Conservation (phyloP, 1,140 invertebrate species). For the Sitodiplosis mosellana region DNA sequence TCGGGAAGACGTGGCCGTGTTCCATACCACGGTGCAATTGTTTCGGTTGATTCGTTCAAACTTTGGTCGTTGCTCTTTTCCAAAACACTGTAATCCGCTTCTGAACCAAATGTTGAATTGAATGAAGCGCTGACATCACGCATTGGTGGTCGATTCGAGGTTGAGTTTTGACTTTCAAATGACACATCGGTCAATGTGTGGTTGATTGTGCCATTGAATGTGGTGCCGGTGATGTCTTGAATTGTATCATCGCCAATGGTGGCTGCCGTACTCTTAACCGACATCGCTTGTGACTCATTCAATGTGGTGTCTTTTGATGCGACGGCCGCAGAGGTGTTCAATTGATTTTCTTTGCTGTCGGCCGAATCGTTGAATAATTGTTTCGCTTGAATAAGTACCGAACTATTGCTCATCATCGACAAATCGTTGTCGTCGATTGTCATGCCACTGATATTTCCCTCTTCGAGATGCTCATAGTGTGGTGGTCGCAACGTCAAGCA, state of each 20-base stretch:
- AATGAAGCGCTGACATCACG: not conserved
- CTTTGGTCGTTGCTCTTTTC: not conserved
- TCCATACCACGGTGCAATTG: conserved; percentile 16
- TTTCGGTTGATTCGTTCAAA: conserved; percentile 1
- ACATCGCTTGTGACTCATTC: too few relatives aligned
- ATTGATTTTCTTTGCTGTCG: not conserved
- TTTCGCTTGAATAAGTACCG: not conserved
- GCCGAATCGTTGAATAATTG: not conserved
- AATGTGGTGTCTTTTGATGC: too few relatives aligned
- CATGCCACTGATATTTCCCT: conserved; percentile 16
- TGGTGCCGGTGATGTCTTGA: too few relatives aligned
- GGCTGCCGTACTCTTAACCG: too few relatives aligned
- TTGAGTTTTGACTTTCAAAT: not conserved
- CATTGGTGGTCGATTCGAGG: not conserved
- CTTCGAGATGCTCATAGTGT: conserved; percentile 29
- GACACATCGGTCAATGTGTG: not conserved
- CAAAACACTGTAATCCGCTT: not conserved
- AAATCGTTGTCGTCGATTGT: not conserved
- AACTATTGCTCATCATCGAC: not conserved
- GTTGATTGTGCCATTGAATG: too few relatives aligned
- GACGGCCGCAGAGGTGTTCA: not conserved
- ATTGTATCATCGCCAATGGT: too few relatives aligned
- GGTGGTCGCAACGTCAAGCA: conserved; percentile 53
- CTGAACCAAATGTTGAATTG: not conserved
- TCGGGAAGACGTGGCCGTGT: conserved; percentile 47